Evolutionary conservation across 2,113 vertebrate genomes (phyloP), one percentile per base, ranked within the genome.

Genomic region (Octodon degus): DNA sequence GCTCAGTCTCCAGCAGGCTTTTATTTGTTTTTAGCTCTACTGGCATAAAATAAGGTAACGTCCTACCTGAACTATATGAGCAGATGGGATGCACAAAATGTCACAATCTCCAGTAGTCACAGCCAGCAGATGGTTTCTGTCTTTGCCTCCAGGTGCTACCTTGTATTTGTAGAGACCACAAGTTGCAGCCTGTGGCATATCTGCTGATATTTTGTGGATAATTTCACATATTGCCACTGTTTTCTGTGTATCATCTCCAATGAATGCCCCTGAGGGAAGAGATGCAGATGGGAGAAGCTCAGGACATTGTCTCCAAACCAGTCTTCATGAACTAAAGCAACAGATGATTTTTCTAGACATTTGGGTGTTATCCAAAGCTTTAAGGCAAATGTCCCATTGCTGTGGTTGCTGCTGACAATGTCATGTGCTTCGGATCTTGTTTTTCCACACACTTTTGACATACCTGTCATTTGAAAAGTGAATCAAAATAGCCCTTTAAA

Each of bases 1-100:
- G 50, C 24, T 86, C 25, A 40, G 5, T 67, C 90, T 53, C 55
- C 58, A 50, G 43, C 24, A 80, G 70, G 55, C 58, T 89, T 90
- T 70, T 53, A 25, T 92, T 87, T 92, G 62, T 83, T 93, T 90
- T 87, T 32, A 79, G 27, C 25, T 80, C 94, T 90, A 65, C 34
- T 87, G 76, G 67, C 13, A 43, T 79, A 70, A 91, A 89, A 86
- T 82, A 84, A 60, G 24, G 70, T 58, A 30, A 77, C 65, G n/a
- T 92, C 11, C 34, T 50, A 37, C 25, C n/a, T 92, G 47, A 27
- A 89, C 13, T 72, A 30, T 60, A 16, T 79, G 76, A 86, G 81
- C 40, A 92, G 84, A 79, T 50, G 65, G n/a, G n/a, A 47, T 87
- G 32, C 53, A 86, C 3, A 86, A 86, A 95, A 77, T 77, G 62